Conservation (phyloP, 2,113 vertebrate genomes). For the Urocynchramus pylzowi region DNA sequence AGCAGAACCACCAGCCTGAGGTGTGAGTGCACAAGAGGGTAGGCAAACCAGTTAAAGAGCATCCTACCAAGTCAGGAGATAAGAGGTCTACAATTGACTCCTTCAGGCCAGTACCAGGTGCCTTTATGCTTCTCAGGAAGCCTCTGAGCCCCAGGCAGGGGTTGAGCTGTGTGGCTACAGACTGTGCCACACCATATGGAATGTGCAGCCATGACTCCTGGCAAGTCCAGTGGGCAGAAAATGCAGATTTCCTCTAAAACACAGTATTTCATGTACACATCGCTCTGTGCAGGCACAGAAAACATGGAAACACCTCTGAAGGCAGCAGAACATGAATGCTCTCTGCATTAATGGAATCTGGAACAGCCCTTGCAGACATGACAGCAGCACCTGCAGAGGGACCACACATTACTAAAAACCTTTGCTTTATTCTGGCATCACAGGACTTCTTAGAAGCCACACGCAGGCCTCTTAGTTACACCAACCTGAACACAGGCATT, state of each 20-base stretch:
- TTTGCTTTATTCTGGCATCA: neutral
- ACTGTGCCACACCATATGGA: accelerated
- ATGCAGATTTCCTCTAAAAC: neutral
- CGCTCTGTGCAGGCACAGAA: neutral
- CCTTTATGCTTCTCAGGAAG: neutral
- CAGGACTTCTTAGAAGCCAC: neutral
- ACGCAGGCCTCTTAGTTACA: neutral
- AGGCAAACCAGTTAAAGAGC: neutral
- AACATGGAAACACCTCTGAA: neutral
- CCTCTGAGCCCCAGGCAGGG: neutral
- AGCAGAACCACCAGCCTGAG: neutral
- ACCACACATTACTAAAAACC: accelerated
- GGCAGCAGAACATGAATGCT: neutral
- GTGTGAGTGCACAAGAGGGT: accelerated
- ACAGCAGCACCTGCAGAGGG: neutral
- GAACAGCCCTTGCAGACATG: neutral
- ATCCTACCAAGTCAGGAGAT: neutral
- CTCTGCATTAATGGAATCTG: no score
- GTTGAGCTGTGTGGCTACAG: neutral
- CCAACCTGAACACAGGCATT: neutral
- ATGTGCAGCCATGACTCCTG: neutral
- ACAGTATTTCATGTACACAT: accelerated
- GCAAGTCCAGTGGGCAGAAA: neutral
- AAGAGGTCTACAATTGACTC: neutral
- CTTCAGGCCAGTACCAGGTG: neutral